Evolutionary conservation across 2,888 invertebrate species (phyloP), one percentile per base, ranked within the genome.

Genomic region (Erebia ligea): DNA sequence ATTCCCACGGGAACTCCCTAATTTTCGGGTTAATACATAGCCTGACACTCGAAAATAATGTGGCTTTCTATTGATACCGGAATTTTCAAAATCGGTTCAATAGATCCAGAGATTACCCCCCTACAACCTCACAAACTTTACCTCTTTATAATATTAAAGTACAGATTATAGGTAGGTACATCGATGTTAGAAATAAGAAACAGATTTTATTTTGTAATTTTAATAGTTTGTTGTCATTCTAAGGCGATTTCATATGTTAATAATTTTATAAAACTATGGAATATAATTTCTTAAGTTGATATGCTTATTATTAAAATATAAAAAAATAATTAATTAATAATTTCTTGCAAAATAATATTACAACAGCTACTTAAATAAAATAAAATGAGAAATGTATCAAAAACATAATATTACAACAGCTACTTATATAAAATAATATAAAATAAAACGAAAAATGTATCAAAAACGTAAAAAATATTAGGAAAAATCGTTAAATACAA

Each of bases 261-360:
- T 52, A 54, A 52, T 71, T 56, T 21, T 70, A 70, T 67, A 73
- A 72, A 73, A 71, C 68, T 71, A 69, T 59, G 45, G 66, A 52
- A 34, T 72, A 68, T 65, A 67, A 70, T 73, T 67, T 68, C 64
- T 70, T 62, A 69, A 71, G 13, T 48, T 40, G 40, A 65, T 70
- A 65, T 42, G 9, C 58, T 67, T 67, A 67, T 19, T 19, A 40
- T 15, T 63, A 59, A 70, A 34, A 68, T 65, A 56, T 10, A 34
- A 52, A 57, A 56, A 15, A 66, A 45, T 57, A 57, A 52, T 52
- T 48, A 40, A 34, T 48, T 67, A 25, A 58, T 25, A 58, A 50
- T n/a, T 17, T 58, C 34, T 19, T 15, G 21, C 25, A 67, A 21
- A 42, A 67, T 21, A 57, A 19, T 17, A 63, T 54, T 56, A 66